Evolutionary conservation across 2,888 invertebrate genomes (phyloP), one percentile per base, ranked within the genome.

Genomic region (Dicycla oo): DNA sequence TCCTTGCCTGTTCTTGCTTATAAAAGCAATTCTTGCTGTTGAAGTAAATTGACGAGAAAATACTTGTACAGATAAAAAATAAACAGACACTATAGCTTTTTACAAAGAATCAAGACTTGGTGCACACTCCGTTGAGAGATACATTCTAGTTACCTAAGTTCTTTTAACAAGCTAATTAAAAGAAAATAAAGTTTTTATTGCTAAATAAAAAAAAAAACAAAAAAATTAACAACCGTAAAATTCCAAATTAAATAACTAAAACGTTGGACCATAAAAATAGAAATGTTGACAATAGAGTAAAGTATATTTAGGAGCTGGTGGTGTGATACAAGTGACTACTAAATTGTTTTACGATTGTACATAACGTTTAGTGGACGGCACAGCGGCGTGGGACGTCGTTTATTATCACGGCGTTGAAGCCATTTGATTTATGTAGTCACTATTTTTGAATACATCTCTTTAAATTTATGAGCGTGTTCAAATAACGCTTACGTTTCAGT

Each of bases 331-430:
- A 88, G 84, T 78, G 82, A 79, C 84, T 87, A 91, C 90, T 90
- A 87, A 86, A 81, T n/a, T 85, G 83, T 87, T 89, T 90, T 89
- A 90, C 87, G 83, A 84, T 83, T 75, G 74, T 75, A 84, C 80
- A 83, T 84, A 85, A 85, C 80, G 84, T 89, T 87, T 86, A 85
- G 87, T 86, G 86, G 85, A 89, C 87, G 86, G 79, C 73, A 85
- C 80, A 72, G 74, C 26, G 40, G 80, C 81, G 81, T 85, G 83
- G 85, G 85, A 81, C 68, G 84, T 23, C 73, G 76, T 86, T 84
- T 87, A 87, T 86, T 85, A 88, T 88, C 84, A 86, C 83, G 82
- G 71, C 83, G 87, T 86, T 87, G 87, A 87, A 86, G 83, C 81
- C 78, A 75, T 75, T 68, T 88, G 87, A 86, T 85, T 87, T 86